These are phyloP conservation scores for Fulica atra DNA, from an alignment of 2,113 vertebrate species.

Conservation along the genomic window DNA sequence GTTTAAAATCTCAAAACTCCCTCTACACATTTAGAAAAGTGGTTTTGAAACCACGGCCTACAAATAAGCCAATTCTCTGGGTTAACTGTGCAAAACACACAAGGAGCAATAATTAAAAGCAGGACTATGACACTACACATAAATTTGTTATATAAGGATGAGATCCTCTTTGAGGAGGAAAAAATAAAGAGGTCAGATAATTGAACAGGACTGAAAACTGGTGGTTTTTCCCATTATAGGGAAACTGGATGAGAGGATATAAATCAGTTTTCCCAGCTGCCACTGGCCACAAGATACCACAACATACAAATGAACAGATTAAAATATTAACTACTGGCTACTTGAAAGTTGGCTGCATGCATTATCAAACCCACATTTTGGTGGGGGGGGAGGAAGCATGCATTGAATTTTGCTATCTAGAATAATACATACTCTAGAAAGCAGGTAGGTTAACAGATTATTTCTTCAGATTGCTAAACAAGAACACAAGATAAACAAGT, in stretches of 20 bases:
- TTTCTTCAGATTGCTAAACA: not conserved
- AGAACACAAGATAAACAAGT: not conserved
- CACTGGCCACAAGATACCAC: not conserved
- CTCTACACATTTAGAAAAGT: not conserved
- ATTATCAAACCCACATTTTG: not conserved
- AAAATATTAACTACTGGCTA: not conserved
- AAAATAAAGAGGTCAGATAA: not conserved
- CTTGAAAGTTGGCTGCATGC: not conserved
- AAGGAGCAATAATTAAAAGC: not conserved
- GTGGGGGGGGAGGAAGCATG: rapidly evolving
- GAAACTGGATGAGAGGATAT: not conserved
- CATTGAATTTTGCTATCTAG: not conserved
- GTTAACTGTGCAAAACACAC: not conserved
- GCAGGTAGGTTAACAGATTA: not conserved
- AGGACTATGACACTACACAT: not conserved
- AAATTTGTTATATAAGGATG: not conserved
- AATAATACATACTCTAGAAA: not conserved
- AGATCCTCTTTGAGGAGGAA: not conserved
- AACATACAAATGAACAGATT: not conserved
- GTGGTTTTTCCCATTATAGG: rapidly evolving
- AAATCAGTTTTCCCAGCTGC: not conserved
- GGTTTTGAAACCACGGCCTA: not conserved
- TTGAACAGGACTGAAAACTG: not conserved
- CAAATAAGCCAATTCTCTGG: not conserved
- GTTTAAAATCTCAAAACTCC: not conserved